Evolutionary conservation across 2,888 invertebrate genomes (phyloP).

Genomic region (Drosophila ustulata): DNA sequence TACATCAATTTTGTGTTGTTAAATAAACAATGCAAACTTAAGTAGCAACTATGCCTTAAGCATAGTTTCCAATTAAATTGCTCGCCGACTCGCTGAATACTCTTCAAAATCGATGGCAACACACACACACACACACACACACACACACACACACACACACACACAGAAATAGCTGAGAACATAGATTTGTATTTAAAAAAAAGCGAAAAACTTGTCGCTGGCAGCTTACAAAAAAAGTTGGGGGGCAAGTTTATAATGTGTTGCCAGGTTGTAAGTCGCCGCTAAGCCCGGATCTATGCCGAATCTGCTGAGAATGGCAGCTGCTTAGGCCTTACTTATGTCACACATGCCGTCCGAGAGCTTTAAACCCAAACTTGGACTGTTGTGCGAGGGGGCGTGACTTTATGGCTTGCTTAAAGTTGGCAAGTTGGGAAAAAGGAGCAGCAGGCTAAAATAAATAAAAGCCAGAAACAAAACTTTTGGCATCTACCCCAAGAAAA

Average conservation of each 20-base stretch:
- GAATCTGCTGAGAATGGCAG: slow-evolving; percentile 48
- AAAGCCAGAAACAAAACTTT: slow-evolving; percentile 65
- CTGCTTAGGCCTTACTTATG: slow-evolving; percentile 75
- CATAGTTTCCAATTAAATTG: too few relatives aligned
- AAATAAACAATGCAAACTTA: too few relatives aligned
- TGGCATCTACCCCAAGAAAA: slow-evolving; percentile 27
- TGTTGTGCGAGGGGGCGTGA: slow-evolving; percentile 8
- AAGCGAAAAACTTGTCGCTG: slow-evolving; percentile 34
- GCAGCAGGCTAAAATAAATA: slow-evolving; percentile 65
- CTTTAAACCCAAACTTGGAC: slow-evolving; percentile 52
- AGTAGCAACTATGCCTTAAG: too few relatives aligned
- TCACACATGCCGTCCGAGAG: slow-evolving; percentile 64
- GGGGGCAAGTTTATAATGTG: slow-evolving; percentile 23
- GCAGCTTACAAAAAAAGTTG: slow-evolving; percentile 32
- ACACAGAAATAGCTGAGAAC: too few relatives aligned
- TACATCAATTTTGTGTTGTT: too few relatives aligned
- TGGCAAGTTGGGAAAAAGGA: slow-evolving; percentile 20
- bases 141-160: too few relatives aligned
- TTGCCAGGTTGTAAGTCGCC: slow-evolving; percentile 39
- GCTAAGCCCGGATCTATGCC: slow-evolving; percentile 10
- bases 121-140: background rate
- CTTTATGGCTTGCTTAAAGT: slow-evolving; percentile 69
- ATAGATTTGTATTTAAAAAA: slow-evolving; percentile 23
- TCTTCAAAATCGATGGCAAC: background rate
- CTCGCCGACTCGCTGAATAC: too few relatives aligned